Conservation (phyloP, 2,888 invertebrate species). For the Sphinx pinastri region DNA sequence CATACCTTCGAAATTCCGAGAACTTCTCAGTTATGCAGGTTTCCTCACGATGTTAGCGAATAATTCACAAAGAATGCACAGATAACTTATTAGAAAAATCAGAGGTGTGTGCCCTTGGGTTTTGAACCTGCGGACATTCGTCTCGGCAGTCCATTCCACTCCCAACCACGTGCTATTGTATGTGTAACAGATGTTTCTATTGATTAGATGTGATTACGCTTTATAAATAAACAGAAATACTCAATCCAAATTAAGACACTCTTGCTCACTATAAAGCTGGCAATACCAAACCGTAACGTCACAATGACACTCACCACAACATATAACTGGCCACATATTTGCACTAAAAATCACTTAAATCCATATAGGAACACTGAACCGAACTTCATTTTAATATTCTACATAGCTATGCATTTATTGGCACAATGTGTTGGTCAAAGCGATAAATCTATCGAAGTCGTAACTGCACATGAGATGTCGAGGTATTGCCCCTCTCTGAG, state of each 20-base stretch:
- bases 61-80: too few species aligned
- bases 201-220: too few species aligned
- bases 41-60: too few species aligned
- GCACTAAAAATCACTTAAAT: conserved; percentile 20
- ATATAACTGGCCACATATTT: conserved; percentile 28
- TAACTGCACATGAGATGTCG: conserved; percentile 37
- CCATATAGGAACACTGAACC: conserved; percentile 8
- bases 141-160: too few species aligned
- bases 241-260: background rate
- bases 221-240: background rate
- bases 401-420: conserved; percentile 19
- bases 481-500: conserved; percentile 46
- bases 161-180: too few species aligned
- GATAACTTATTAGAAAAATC: too few species aligned
- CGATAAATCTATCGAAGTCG: conserved; percentile 27
- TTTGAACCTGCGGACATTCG: too few species aligned
- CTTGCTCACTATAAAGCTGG: background rate
- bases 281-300: background rate
- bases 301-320: conserved; percentile 27
- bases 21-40: too few species aligned
- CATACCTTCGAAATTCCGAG: too few species aligned
- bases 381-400: conserved; percentile 16
- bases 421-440: conserved; percentile 27
- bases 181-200: too few species aligned
- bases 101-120: too few species aligned